Evolutionary conservation across 2,888 invertebrate genomes (phyloP).

Genomic region (Spodoptera littoralis): DNA sequence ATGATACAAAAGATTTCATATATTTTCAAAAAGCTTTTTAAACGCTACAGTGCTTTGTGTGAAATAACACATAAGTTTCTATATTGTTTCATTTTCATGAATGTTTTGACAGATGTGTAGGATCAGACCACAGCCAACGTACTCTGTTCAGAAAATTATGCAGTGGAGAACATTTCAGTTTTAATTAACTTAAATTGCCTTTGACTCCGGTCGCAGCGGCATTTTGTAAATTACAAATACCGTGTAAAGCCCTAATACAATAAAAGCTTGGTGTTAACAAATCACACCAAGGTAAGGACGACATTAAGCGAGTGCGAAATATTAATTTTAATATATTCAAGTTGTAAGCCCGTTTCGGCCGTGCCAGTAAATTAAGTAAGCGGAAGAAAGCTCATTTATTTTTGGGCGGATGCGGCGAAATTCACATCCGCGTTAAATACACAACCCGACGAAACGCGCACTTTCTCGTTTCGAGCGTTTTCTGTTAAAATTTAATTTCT

Average conservation of each 20-base stretch:
- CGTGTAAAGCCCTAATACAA: conserved; percentile 64
- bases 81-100: conserved; percentile 51
- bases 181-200: conserved; percentile 54
- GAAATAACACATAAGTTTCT: background rate
- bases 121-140: conserved; percentile 35
- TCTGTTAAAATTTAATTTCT: conserved; percentile 86
- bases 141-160: conserved; percentile 44
- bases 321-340: conserved; percentile 86
- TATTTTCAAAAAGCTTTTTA: conserved; percentile 3
- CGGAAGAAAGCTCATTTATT: conserved; percentile 89
- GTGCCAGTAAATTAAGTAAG: conserved; percentile 86
- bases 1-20: background rate
- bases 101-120: conserved; percentile 41
- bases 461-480: conserved; percentile 82
- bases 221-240: conserved; percentile 58
- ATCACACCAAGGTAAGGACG: conserved; percentile 73
- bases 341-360: conserved; percentile 77
- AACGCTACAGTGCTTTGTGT: conserved; percentile 4
- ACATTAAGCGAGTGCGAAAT: conserved; percentile 81
- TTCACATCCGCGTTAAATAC: conserved; percentile 88
- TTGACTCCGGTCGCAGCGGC: conserved; percentile 53
- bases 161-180: conserved; percentile 52
- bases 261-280: conserved; percentile 77
- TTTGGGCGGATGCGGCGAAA: conserved; percentile 87
- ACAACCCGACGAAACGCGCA: conserved; percentile 81